These are phyloP conservation scores for Cyphomyrus discorhynchus DNA, from an alignment of 2,113 vertebrate species.

Conservation along the genomic window DNA sequence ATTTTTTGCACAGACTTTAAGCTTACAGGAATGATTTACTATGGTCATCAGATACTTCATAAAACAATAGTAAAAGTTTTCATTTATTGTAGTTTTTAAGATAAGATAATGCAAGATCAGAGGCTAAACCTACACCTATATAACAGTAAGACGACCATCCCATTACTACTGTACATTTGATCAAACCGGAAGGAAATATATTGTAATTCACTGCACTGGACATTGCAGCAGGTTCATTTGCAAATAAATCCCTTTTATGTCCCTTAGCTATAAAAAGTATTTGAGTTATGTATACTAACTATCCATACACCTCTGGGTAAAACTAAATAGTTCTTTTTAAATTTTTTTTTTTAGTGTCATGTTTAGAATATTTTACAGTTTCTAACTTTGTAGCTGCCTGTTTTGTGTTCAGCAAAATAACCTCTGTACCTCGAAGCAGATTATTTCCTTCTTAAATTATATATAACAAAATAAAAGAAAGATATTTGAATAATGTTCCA, in stretches of 20 bases:
- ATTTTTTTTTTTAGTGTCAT: background rate
- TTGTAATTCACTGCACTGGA: background rate
- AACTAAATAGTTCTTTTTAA: background rate
- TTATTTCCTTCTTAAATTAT: background rate
- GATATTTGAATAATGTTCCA: background rate
- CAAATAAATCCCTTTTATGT: conserved; percentile 3
- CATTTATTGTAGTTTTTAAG: background rate
- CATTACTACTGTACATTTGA: background rate
- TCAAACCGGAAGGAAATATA: background rate
- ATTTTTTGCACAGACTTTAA: background rate
- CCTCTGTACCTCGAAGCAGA: background rate
- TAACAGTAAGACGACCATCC: background rate
- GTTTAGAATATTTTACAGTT: background rate
- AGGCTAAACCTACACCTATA: background rate
- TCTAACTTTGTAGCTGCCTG: background rate
- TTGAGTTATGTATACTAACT: background rate
- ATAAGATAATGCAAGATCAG: background rate
- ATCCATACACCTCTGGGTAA: background rate
- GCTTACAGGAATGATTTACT: background rate
- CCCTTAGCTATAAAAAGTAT: background rate
- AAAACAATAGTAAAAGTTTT: background rate
- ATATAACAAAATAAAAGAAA: background rate
- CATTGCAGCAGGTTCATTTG: background rate
- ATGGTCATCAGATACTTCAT: background rate
- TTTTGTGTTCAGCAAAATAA: background rate